phyloP scores from a whole-genome alignment of 2,888 invertebrate species.

The Brachycybe producta region DNA sequence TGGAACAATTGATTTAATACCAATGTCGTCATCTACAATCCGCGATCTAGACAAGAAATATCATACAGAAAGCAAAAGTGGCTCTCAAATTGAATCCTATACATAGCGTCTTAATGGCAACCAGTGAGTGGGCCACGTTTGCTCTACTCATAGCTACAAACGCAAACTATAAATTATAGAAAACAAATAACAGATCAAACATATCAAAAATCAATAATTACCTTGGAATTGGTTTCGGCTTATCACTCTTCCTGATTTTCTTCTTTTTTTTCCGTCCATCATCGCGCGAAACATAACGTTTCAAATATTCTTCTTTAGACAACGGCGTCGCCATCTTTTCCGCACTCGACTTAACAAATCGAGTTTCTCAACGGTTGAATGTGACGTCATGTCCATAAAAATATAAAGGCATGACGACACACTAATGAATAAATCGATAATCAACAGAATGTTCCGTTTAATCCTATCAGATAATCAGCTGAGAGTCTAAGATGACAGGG shows the following conservation, averaged over 20 bases:
- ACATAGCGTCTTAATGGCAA: background rate
- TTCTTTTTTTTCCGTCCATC: conserved; percentile 7
- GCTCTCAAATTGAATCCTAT: background rate
- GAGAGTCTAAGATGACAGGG: too few relatives aligned
- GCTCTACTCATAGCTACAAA: too few relatives aligned
- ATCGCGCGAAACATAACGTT: conserved; percentile 1
- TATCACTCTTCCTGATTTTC: background rate
- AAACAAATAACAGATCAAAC: background rate
- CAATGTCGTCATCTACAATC: conserved; percentile 76
- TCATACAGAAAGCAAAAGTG: background rate
- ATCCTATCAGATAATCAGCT: too few relatives aligned
- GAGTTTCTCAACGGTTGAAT: too few relatives aligned
- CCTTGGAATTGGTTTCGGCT: background rate
- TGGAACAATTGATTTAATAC: conserved; percentile 46
- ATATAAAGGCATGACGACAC: too few relatives aligned
- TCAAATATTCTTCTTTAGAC: conserved; percentile 10
- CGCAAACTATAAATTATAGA: too few relatives aligned
- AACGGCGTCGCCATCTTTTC: conserved; percentile 2
- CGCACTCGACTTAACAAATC: too few relatives aligned
- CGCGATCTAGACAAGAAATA: conserved; percentile 37
- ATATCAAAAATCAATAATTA: background rate
- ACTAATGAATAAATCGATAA: too few relatives aligned
- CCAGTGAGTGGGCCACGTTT: too few relatives aligned
- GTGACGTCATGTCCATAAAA: too few relatives aligned
- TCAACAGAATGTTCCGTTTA: too few relatives aligned